A percentile compares a stretch with the other conserved stretches of the same genome.
Evolutionary conservation across 2,113 vertebrate genomes (phyloP).

Genomic region (Oryzias melastigma): DNA sequence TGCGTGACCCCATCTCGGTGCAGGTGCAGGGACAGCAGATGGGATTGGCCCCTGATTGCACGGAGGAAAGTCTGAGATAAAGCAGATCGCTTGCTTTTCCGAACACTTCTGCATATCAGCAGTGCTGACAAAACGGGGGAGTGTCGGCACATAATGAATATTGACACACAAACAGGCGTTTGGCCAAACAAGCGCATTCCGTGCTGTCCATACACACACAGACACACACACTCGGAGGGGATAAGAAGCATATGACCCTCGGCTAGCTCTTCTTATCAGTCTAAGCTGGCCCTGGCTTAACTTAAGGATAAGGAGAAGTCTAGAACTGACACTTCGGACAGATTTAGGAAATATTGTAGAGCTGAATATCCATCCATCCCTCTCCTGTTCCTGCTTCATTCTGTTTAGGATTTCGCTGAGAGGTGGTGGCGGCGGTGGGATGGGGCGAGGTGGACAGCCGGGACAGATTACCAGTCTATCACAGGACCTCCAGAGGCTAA

Average conservation of each 20-base stretch:
- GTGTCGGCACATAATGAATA: slow-evolving; percentile 24
- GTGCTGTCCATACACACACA: slow-evolving; percentile 17
- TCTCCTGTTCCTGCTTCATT: too few species aligned
- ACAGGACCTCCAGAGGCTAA: too few species aligned
- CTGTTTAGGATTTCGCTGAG: slow-evolving; percentile 11
- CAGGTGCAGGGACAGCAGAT: slow-evolving; percentile 23
- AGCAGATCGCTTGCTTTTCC: slow-evolving; percentile 19
- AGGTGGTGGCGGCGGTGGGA: background rate
- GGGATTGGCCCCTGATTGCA: slow-evolving; percentile 23
- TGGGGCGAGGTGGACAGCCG: too few species aligned
- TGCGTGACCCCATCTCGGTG: slow-evolving; percentile 11
- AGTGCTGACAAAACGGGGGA: slow-evolving; percentile 29
- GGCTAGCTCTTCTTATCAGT: slow-evolving; percentile 62
- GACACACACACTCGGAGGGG: slow-evolving; percentile 11
- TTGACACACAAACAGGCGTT: slow-evolving; percentile 14
- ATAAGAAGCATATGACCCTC: slow-evolving; percentile 63
- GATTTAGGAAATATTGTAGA: slow-evolving; percentile 49
- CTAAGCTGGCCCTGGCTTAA: slow-evolving; percentile 63
- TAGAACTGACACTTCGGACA: slow-evolving; percentile 62
- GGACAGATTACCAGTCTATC: too few species aligned
- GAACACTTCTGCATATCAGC: slow-evolving; percentile 39
- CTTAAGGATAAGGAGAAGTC: slow-evolving; percentile 61
- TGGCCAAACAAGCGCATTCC: slow-evolving; percentile 11
- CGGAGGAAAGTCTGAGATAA: slow-evolving; percentile 49
- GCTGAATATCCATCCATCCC: slow-evolving; percentile 17